A percentile compares a stretch with the other conserved stretches of the same genome.
These are phyloP conservation scores for Clitarchus hookeri DNA, from an alignment of 2,888 invertebrate genomes.

Conservation along the genomic window DNA sequence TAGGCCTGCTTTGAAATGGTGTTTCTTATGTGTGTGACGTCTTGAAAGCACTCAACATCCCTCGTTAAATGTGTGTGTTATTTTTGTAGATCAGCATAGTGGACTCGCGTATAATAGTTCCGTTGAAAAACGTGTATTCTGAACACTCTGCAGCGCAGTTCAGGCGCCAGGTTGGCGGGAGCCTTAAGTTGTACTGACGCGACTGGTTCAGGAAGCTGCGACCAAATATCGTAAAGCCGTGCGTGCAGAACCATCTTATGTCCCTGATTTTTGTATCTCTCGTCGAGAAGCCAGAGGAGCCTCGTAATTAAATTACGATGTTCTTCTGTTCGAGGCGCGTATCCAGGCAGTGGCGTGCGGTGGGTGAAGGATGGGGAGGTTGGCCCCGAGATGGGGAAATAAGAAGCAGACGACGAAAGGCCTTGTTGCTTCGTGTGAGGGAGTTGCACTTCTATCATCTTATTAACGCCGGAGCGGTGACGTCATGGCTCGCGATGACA, in stretches of 20 bases:
- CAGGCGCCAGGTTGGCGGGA: too few relatives aligned
- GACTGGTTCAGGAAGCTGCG: too few relatives aligned
- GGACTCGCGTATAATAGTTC: too few relatives aligned
- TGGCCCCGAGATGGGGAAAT: background rate
- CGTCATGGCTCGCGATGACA: background rate
- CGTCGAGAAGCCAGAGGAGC: background rate
- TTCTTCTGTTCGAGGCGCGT: background rate
- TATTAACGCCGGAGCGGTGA: background rate
- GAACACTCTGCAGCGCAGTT: too few relatives aligned
- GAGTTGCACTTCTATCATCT: conserved; percentile 3
- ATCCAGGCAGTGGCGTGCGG: background rate
- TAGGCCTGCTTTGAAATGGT: too few relatives aligned
- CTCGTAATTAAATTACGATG: background rate
- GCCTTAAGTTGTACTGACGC: too few relatives aligned
- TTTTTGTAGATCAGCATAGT: too few relatives aligned
- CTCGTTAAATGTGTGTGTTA: too few relatives aligned
- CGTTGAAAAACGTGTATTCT: too few relatives aligned
- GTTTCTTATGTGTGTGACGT: too few relatives aligned
- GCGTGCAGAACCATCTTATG: background rate
- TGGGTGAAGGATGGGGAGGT: background rate
- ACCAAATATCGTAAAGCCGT: too few relatives aligned
- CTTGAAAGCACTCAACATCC: too few relatives aligned
- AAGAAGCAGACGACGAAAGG: background rate
- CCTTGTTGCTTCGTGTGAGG: background rate
- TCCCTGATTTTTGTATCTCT: background rate